These are phyloP conservation scores for Prionailurus viverrinus DNA, from an alignment of 2,113 vertebrate species.

Conservation along the genomic window DNA sequence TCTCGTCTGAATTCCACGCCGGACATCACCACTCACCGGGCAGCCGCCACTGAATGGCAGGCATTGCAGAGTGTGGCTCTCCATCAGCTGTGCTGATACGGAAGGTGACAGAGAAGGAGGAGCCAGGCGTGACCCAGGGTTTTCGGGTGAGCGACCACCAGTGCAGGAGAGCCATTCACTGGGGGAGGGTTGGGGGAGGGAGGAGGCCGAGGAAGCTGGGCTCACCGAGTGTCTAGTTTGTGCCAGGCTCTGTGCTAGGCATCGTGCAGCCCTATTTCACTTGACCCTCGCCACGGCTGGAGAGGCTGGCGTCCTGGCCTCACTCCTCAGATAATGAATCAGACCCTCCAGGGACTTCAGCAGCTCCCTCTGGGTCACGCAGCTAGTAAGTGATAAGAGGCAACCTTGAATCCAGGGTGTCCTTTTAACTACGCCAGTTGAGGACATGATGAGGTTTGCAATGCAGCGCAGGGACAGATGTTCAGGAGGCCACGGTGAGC, in stretches of 20 bases:
- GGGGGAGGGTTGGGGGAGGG: fast-evolving
- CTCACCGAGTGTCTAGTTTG: background rate
- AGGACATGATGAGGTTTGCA: background rate
- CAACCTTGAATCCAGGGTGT: background rate
- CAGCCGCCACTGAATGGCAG: background rate
- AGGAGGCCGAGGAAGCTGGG: fast-evolving
- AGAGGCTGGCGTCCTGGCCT: background rate
- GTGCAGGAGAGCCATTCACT: background rate
- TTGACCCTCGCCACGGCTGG: background rate
- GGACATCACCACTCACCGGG: background rate
- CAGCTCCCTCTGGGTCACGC: background rate
- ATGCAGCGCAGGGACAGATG: background rate
- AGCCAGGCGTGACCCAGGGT: background rate
- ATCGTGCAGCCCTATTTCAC: fast-evolving
- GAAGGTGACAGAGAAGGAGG: background rate
- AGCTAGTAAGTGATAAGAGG: background rate
- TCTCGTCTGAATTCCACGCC: background rate
- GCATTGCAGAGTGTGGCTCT: fast-evolving
- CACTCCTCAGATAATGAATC: background rate
- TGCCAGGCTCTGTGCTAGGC: background rate
- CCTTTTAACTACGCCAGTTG: background rate
- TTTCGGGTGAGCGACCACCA: background rate
- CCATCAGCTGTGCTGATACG: background rate
- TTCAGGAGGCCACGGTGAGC: background rate
- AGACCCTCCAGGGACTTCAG: background rate